These are phyloP conservation scores for Isurus oxyrinchus DNA, from an alignment of 2,113 vertebrate species.

Conservation along the genomic window DNA sequence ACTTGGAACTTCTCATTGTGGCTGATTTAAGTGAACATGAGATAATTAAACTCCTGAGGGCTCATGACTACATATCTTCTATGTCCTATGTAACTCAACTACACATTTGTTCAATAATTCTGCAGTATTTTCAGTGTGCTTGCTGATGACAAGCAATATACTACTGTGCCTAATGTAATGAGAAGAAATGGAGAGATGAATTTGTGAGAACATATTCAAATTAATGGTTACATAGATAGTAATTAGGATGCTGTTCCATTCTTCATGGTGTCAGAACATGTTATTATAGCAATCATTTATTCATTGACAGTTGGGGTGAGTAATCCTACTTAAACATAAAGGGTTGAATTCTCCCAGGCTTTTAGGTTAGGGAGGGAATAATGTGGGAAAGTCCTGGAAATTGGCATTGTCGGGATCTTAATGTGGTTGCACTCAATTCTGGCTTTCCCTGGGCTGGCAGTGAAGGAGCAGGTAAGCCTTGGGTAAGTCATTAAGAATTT, in stretches of 20 bases:
- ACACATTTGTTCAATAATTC: not conserved
- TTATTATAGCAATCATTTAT: not conserved
- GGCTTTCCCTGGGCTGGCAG: not conserved
- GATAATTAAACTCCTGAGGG: not conserved
- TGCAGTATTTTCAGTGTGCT: not conserved
- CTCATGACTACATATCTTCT: not conserved
- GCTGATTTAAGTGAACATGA: not conserved
- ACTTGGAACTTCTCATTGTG: not conserved
- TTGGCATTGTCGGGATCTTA: not conserved
- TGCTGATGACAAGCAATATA: not conserved
- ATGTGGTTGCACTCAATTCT: not conserved
- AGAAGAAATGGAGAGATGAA: not conserved
- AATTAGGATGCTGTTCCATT: not conserved
- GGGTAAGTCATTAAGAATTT: not conserved
- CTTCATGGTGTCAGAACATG: not conserved
- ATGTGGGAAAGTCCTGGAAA: not conserved
- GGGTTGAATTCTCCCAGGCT: not conserved
- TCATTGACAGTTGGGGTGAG: not conserved
- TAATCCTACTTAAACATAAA: not conserved
- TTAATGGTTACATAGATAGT: not conserved
- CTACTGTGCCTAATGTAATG: not conserved
- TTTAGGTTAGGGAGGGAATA: not conserved
- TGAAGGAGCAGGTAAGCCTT: too few relatives aligned
- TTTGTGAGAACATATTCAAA: not conserved
- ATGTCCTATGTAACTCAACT: not conserved